Conservation (phyloP, 2,113 vertebrate species). For the Pseudonaja textilis region DNA sequence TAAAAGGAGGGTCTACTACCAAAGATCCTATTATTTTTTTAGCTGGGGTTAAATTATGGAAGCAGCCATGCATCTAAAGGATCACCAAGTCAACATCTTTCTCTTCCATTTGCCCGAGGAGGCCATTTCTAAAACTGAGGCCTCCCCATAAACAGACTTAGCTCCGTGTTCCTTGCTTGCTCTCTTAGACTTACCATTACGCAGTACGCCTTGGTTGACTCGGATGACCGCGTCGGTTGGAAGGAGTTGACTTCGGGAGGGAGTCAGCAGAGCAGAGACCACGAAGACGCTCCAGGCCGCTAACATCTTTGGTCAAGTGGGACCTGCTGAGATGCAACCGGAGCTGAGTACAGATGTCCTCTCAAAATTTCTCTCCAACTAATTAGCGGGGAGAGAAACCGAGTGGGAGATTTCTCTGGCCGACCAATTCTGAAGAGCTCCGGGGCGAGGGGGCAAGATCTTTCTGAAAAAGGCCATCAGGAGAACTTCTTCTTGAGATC, state of each 20-base stretch:
- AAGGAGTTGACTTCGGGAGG: fast-evolving
- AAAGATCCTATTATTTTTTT: too few species aligned
- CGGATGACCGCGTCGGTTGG: conserved; percentile 46
- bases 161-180: too few species aligned
- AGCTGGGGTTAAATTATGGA: too few species aligned
- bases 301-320: conserved; percentile 43
- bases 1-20: too few species aligned
- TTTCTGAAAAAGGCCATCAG: not conserved
- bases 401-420: not conserved
- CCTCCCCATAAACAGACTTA: not conserved
- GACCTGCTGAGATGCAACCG: not conserved
- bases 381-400: not conserved
- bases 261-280: conserved; percentile 4
- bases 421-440: not conserved
- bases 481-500: not conserved
- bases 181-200: conserved; percentile 42
- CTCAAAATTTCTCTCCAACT: not conserved
- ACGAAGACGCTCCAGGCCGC: conserved; percentile 9
- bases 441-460: too few species aligned
- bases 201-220: conserved; percentile 43
- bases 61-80: too few species aligned
- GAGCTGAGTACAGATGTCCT: not conserved
- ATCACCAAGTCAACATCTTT: too few species aligned
- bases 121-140: not conserved
- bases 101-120: too few species aligned